phyloP scores from a whole-genome alignment of 2,797 vertebrate species.

The Pseudocheirus occidentalis region DNA sequence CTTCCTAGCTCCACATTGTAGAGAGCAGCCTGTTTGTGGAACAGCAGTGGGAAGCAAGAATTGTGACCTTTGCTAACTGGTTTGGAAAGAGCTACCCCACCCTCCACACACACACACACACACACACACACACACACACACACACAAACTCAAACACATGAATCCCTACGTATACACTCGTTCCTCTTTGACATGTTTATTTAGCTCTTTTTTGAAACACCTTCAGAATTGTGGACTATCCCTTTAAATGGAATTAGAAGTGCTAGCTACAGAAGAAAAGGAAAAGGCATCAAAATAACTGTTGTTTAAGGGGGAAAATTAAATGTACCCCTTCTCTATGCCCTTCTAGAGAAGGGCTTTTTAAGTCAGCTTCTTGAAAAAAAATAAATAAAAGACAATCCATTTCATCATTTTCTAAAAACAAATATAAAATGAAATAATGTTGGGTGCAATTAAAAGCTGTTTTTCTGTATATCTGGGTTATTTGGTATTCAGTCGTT shows the following conservation, averaged over 20 bases:
- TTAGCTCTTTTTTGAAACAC: not conserved
- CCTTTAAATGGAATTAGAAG: slow-evolving; percentile 49
- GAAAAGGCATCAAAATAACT: slow-evolving; percentile 35
- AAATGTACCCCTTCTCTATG: not conserved
- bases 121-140: too few relatives aligned
- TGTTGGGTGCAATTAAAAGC: slow-evolving; percentile 5
- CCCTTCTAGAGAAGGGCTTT: not conserved
- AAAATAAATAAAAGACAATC: not conserved
- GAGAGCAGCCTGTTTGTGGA: slow-evolving; percentile 39
- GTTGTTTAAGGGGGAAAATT: not conserved
- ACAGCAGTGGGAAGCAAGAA: slow-evolving; percentile 46
- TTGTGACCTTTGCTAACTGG: slow-evolving; percentile 49
- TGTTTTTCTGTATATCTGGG: slow-evolving; percentile 46
- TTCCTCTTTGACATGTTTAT: not conserved
- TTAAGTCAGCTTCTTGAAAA: slow-evolving; percentile 9
- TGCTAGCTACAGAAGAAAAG: not conserved
- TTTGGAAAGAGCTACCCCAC: not conserved
- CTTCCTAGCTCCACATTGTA: slow-evolving; percentile 12
- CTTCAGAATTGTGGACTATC: slow-evolving; percentile 41
- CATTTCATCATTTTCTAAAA: not conserved
- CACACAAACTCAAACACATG: too few relatives aligned
- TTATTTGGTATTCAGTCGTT: slow-evolving; percentile 50
- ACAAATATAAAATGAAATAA: slow-evolving; percentile 30
- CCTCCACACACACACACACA: too few relatives aligned
- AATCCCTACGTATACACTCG: not conserved